A percentile compares a stretch with the other conserved stretches of the same genome.
Conservation (phyloP, 2,797 vertebrate genomes). For the Enteromius treurensis region DNA sequence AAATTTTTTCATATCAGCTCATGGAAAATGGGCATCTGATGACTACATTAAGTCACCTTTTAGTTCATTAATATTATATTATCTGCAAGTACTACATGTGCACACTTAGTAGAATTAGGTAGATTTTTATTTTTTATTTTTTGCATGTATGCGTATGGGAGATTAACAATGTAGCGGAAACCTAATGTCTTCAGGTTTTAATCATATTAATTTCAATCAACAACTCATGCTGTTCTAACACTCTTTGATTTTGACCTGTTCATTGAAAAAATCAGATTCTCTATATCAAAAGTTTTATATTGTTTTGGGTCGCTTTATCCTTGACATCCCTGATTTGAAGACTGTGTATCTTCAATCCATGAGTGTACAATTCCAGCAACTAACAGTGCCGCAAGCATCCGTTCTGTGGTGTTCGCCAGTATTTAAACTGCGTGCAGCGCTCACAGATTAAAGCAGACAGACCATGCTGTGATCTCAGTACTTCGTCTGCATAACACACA, state of each 20-base stretch:
- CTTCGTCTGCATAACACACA: conserved; percentile 5
- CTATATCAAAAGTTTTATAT: background rate
- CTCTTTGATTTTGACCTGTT: conserved; percentile 1
- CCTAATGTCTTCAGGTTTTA: no score
- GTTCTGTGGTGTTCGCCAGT: background rate
- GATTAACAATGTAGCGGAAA: no score
- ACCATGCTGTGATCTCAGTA: background rate
- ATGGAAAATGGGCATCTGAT: no score
- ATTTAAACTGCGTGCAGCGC: conserved; percentile 4
- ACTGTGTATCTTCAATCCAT: background rate
- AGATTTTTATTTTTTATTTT: no score
- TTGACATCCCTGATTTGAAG: background rate
- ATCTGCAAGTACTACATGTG: background rate
- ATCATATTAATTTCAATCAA: background rate
- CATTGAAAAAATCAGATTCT: background rate
- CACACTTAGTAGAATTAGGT: background rate
- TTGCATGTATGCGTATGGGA: background rate
- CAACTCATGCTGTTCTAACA: background rate
- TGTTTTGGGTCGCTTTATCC: background rate
- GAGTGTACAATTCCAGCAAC: background rate
- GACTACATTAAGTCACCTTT: no score
- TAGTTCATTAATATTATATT: no score
- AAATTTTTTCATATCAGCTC: no score
- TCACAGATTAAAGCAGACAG: conserved; percentile 10
- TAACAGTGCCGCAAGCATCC: background rate